phyloP scores from a whole-genome alignment of 1,140 invertebrate species.

The Delia radicum region DNA sequence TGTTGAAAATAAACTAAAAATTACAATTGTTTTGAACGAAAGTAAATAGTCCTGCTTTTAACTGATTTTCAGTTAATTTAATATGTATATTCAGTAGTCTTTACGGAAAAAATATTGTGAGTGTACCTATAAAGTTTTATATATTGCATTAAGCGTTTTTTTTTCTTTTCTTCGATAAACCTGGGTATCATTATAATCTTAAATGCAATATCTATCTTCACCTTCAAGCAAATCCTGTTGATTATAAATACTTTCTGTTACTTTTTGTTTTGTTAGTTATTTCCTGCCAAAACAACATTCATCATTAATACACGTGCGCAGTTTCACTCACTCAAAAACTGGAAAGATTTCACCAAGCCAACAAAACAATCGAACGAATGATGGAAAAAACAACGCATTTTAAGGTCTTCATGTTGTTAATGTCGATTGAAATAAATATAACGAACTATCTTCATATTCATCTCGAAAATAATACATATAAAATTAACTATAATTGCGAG shows the following conservation, averaged over 20 bases:
- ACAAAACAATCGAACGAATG: not conserved
- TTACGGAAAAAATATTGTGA: no score
- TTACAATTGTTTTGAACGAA: no score
- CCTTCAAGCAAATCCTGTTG: conserved; percentile 3
- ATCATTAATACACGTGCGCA: not conserved
- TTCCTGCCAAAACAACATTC: not conserved
- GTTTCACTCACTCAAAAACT: not conserved
- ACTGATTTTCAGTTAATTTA: no score
- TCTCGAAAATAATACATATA: conserved; percentile 17
- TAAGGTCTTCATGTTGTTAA: not conserved
- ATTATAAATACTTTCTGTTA: not conserved
- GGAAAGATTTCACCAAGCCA: not conserved
- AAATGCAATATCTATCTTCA: not conserved
- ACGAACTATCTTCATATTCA: conserved; percentile 15
- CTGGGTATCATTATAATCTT: no score
- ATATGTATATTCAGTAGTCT: no score
- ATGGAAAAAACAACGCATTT: not conserved
- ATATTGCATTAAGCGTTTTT: no score
- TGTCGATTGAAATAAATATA: conserved; percentile 22
- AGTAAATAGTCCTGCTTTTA: no score
- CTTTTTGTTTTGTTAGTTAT: not conserved
- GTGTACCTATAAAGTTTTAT: no score
- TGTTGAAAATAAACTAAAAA: no score
- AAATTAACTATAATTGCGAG: conserved; percentile 14
- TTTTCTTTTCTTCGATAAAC: no score